Evolutionary conservation across 1,140 invertebrate genomes (phyloP).

Genomic region (Thaumetopoea pityocampa): DNA sequence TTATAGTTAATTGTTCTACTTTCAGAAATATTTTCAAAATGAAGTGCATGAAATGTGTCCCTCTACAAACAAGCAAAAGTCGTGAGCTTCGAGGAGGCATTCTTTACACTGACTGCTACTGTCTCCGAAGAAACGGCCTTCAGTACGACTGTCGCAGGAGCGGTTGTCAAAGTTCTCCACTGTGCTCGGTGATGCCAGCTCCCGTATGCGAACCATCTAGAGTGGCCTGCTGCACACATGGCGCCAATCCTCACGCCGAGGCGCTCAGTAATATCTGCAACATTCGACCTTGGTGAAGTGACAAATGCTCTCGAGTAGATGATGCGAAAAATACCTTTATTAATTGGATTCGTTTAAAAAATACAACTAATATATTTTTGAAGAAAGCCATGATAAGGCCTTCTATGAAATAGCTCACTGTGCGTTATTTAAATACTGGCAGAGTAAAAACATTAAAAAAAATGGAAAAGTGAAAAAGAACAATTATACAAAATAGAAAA

Average conservation of each 20-base stretch:
- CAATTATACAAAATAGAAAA: no score
- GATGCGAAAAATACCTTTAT: no score
- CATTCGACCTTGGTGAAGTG: slow-evolving; percentile 21
- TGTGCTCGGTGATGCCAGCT: slow-evolving; percentile 79
- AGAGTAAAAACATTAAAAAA: no score
- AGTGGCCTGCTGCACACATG: slow-evolving; percentile 46
- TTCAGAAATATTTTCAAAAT: not conserved
- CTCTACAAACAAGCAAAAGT: slow-evolving; percentile 68
- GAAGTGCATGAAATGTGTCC: slow-evolving; percentile 17
- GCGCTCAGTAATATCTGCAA: slow-evolving; percentile 42
- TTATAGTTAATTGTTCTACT: no score
- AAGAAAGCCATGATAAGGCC: no score
- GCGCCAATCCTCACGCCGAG: slow-evolving; percentile 49
- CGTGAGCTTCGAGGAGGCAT: slow-evolving; percentile 80
- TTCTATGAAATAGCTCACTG: no score
- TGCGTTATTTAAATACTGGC: no score
- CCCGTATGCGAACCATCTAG: slow-evolving; percentile 80
- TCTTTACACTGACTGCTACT: slow-evolving; percentile 81
- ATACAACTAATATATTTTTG: no score
- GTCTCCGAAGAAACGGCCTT: slow-evolving; percentile 83
- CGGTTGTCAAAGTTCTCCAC: slow-evolving; percentile 79
- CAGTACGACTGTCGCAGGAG: slow-evolving; percentile 83
- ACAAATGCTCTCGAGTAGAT: not conserved
- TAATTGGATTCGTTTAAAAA: no score
- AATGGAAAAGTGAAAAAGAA: no score